Evolutionary conservation across 2,113 vertebrate genomes (phyloP).

Genomic region (Cephalopholis sonnerati): DNA sequence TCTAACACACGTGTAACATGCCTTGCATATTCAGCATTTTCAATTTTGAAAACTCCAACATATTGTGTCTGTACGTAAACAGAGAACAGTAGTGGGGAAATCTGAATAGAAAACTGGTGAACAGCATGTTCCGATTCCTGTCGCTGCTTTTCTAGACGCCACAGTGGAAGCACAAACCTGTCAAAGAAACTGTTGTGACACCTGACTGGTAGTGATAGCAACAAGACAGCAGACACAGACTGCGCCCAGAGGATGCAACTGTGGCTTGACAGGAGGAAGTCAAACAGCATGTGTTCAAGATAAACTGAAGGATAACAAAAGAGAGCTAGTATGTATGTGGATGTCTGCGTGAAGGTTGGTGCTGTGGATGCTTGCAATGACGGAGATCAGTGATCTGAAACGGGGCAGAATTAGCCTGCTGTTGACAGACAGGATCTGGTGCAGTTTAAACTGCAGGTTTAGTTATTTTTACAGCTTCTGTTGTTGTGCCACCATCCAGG

Average conservation of each 20-base stretch:
- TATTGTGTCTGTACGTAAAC: not conserved
- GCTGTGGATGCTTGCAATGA: not conserved
- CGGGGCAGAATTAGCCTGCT: slow-evolving; percentile 1
- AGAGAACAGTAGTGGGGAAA: slow-evolving; percentile 5
- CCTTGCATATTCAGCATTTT: not conserved
- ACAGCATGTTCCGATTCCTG: slow-evolving; percentile 44
- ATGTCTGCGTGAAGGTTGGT: not conserved
- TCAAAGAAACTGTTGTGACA: slow-evolving; percentile 66
- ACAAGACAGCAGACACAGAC: slow-evolving; percentile 55
- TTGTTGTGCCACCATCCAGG: slow-evolving; percentile 14
- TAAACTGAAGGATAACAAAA: slow-evolving; percentile 29
- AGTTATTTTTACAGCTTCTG: not conserved
- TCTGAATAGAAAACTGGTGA: slow-evolving; percentile 19
- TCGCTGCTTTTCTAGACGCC: slow-evolving; percentile 36
- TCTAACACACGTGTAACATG: not conserved
- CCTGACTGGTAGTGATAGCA: slow-evolving; percentile 70
- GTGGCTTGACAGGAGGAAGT: slow-evolving; percentile 61
- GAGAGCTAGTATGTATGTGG: not conserved
- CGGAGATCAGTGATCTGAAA: slow-evolving; percentile 18
- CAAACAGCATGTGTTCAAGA: slow-evolving; percentile 40
- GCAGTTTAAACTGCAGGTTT: slow-evolving; percentile 7
- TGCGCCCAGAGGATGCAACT: slow-evolving; percentile 48
- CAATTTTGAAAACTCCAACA: not conserved
- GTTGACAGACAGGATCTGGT: not conserved
- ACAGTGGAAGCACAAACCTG: slow-evolving; percentile 54